Base-by-base conservation (phyloP, 2,113 vertebrate genomes). In the Anser brachyrhynchus region DNA sequence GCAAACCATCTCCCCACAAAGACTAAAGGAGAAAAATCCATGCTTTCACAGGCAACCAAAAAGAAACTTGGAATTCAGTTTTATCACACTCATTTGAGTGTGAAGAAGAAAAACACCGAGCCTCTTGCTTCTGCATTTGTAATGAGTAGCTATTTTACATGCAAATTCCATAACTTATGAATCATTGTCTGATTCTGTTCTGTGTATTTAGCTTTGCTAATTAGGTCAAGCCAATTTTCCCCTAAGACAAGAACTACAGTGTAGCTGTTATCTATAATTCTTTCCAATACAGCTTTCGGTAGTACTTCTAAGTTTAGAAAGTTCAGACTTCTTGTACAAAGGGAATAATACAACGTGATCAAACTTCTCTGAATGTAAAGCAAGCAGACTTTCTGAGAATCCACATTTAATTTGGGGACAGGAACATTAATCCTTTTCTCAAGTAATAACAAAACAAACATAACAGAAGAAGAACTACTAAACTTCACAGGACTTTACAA, bases 121-220 rank as follows among this genome's bases (percentile, higher is more conserved):
- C 58, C 74, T 85, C 66, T 90, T 89, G 87, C 92, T 93, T 89
- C 87, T 90, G 95, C 89, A 96, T 93, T 75, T 92, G 64, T 96
- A 96, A 97, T 95, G 88, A 97, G 90, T 75, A 69, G 83, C 77
- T 95, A 91, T 87, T 97, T 95, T 92, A 91, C 77, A 96, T 95
- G 96, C 95, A 95, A 96, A 96, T 96, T 96, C 96, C 93, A 76
- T 87, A 95, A 93, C 94, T 96, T 96, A 96, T 96, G 94, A 96
- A 94, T 96, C 95, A 84, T 86, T 96, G 94, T 71, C 85, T 92
- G 79, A 96, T 95, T 95, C 90, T 94, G 83, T 84, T 39, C 90
- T 92, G 86, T 80, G 93, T 93, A 89, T 79, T 96, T 89, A 93
- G 96, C 80, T 96, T 94, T 54, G 49, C 90, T 97, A 97, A 97